Conservation (phyloP, 2,113 vertebrate species). For the Morone saxatilis region DNA sequence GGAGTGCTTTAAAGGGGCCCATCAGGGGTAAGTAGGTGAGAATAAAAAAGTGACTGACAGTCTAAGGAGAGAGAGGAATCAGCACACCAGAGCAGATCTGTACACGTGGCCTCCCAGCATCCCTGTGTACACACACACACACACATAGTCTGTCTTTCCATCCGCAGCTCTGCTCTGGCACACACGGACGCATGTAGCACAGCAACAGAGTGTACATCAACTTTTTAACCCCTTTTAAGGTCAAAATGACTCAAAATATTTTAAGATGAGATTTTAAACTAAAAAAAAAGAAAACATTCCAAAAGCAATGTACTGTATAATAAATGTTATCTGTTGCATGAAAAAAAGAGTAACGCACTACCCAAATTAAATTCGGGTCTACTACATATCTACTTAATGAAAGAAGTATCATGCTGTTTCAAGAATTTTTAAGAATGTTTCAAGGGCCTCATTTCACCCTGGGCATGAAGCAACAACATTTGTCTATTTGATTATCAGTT, state of each 20-base stretch:
- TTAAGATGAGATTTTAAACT: background rate
- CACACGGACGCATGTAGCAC: constrained; percentile 16
- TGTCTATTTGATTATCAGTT: constrained; percentile 60
- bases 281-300: background rate
- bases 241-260: background rate
- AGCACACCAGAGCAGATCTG: constrained; percentile 50
- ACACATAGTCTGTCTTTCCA: constrained; percentile 8
- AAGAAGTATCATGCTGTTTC: background rate
- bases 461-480: constrained; percentile 42
- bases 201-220: constrained; percentile 24
- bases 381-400: background rate
- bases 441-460: constrained; percentile 9
- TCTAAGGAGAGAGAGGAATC: constrained; percentile 23
- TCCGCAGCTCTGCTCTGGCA: background rate
- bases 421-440: background rate
- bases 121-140: constrained; percentile 28
- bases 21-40: constrained; percentile 44
- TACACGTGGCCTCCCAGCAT: constrained; percentile 68
- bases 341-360: background rate
- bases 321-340: background rate
- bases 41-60: constrained; percentile 28
- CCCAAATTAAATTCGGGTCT: background rate
- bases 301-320: background rate
- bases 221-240: background rate
- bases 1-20: constrained; percentile 36